These are phyloP conservation scores for Streptopelia turtur DNA, from an alignment of 2,797 vertebrate species.

Conservation along the genomic window DNA sequence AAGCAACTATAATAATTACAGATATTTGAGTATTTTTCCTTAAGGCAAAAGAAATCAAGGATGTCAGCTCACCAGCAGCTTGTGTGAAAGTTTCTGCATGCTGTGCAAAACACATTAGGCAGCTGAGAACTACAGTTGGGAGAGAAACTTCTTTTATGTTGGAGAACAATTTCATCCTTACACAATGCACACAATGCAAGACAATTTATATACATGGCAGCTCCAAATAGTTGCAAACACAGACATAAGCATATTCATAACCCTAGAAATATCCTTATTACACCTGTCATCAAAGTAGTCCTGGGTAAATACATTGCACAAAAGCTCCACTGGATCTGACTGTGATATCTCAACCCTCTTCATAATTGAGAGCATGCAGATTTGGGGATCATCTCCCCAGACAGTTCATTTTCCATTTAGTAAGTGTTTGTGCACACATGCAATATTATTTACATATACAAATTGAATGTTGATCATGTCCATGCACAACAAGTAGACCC, in stretches of 20 bases:
- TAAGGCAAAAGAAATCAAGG: not conserved
- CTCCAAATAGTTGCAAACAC: constrained; percentile 3
- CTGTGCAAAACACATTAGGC: not conserved
- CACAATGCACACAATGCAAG: not conserved
- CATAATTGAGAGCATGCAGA: not conserved
- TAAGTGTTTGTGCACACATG: not conserved
- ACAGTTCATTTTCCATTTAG: not conserved
- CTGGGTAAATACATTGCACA: not conserved
- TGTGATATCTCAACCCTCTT: not conserved
- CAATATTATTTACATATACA: not conserved
- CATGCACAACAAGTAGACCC: not conserved
- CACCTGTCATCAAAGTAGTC: not conserved
- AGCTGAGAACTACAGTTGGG: not conserved
- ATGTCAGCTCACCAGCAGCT: not conserved
- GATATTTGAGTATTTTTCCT: not conserved
- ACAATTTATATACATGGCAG: not conserved
- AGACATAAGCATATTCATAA: not conserved
- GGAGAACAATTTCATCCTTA: not conserved
- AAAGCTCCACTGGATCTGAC: not conserved
- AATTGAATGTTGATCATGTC: not conserved
- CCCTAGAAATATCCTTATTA: not conserved
- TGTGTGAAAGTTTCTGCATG: not conserved
- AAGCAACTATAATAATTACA: not conserved
- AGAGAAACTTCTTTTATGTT: not conserved
- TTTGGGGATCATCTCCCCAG: not conserved